Conservation (phyloP, 2,888 invertebrate species). For the Uropetala carovei region DNA sequence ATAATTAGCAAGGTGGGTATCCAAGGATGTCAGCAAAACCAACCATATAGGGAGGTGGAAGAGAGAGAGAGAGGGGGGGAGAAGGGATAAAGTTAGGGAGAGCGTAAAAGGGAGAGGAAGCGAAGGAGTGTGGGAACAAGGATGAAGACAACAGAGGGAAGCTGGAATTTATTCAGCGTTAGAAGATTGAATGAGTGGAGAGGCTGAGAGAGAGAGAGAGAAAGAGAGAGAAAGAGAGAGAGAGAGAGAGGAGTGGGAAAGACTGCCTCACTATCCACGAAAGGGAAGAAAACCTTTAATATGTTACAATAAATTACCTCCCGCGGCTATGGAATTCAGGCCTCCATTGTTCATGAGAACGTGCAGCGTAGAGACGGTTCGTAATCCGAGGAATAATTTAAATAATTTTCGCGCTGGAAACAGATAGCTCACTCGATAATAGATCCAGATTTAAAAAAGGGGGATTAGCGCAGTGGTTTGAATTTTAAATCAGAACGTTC, state of each 20-base stretch:
- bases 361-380: background rate
- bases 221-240: too few relatives aligned
- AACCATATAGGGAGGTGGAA: background rate
- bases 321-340: background rate
- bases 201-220: too few relatives aligned
- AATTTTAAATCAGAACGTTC: too few relatives aligned
- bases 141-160: background rate
- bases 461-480: too few relatives aligned
- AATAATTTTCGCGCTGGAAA: too few relatives aligned
- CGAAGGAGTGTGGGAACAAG: background rate
- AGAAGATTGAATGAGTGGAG: background rate
- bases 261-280: background rate
- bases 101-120: background rate
- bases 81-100: background rate
- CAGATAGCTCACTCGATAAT: too few relatives aligned
- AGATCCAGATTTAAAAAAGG: too few relatives aligned
- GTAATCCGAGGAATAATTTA: too few relatives aligned
- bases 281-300: background rate
- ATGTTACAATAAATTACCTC: background rate
- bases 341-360: background rate
- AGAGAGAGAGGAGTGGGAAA: too few relatives aligned
- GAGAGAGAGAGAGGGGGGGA: too few relatives aligned
- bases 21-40: background rate
- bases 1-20: background rate
- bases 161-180: background rate